Conservation (phyloP, 2,797 vertebrate species). For the Aotus griseimembra region DNA sequence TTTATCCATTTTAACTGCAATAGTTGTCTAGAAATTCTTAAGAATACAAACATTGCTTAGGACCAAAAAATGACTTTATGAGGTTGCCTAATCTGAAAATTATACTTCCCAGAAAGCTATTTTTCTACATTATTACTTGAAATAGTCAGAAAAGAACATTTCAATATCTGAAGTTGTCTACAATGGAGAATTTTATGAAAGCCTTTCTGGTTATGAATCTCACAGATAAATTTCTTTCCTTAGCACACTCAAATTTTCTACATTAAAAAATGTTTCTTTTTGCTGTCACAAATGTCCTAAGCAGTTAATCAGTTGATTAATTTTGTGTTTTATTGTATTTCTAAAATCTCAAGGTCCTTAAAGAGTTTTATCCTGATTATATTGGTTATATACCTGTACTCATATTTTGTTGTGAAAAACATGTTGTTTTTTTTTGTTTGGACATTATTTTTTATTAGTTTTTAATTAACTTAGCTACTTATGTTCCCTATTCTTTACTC, state of each 20-base stretch:
- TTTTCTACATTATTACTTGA: constrained; percentile 47
- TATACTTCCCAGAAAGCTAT: constrained; percentile 18
- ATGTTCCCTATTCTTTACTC: neutral
- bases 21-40: constrained; percentile 15
- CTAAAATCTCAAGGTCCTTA: neutral
- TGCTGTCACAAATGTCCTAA: neutral
- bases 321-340: constrained; percentile 35
- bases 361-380: constrained; percentile 14
- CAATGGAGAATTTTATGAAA: constrained; percentile 44
- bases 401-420: neutral
- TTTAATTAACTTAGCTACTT: constrained; percentile 1
- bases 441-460: constrained; percentile 27
- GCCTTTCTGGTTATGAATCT: neutral
- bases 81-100: constrained; percentile 1
- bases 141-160: constrained; percentile 53
- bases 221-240: neutral
- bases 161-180: constrained; percentile 26
- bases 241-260: constrained; percentile 47
- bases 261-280: neutral
- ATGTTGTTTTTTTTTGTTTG: constrained; percentile 22
- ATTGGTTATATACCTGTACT: neutral
- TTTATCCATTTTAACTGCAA: neutral
- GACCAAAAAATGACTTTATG: constrained; percentile 4
- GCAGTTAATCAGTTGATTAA: neutral
- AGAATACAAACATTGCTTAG: constrained; percentile 19